A percentile compares a stretch with the other conserved stretches of the same genome.
These are phyloP conservation scores for Cantharis rufa DNA, from an alignment of 2,888 invertebrate genomes.

Conservation along the genomic window DNA sequence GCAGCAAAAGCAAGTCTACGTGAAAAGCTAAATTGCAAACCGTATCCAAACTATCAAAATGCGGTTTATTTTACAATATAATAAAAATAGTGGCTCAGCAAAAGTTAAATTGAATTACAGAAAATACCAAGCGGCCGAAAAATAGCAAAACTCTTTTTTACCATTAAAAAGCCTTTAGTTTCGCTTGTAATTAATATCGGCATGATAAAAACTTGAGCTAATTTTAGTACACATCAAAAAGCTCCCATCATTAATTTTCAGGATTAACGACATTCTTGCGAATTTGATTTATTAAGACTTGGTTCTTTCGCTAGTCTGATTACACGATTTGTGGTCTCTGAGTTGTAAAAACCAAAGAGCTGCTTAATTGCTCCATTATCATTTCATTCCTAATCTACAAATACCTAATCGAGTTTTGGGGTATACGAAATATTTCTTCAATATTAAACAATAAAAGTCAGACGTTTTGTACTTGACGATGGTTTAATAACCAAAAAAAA, in stretches of 20 bases:
- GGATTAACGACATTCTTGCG: not conserved
- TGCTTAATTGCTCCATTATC: not conserved
- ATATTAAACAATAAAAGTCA: not conserved
- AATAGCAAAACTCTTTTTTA: not conserved
- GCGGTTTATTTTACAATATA: slow-evolving; percentile 8
- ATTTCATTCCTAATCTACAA: not conserved
- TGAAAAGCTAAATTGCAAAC: slow-evolving; percentile 19
- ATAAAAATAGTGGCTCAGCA: not conserved
- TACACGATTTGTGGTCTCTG: not conserved
- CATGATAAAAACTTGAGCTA: not conserved
- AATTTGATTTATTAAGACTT: not conserved
- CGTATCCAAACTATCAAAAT: slow-evolving; percentile 16
- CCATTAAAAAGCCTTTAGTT: not conserved
- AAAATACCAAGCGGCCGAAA: not conserved
- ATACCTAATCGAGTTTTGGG: not conserved
- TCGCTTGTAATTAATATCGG: not conserved
- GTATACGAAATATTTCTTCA: not conserved
- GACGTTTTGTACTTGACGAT: not conserved
- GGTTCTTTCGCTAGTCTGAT: not conserved
- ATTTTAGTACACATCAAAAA: not conserved
- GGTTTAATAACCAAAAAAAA: not conserved
- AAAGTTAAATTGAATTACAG: not conserved
- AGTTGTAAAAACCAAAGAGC: not conserved
- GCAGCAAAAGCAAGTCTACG: slow-evolving; percentile 15
- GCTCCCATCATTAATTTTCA: not conserved